phyloP scores from a whole-genome alignment of 2,888 invertebrate genomes.

The Blera fallax region DNA sequence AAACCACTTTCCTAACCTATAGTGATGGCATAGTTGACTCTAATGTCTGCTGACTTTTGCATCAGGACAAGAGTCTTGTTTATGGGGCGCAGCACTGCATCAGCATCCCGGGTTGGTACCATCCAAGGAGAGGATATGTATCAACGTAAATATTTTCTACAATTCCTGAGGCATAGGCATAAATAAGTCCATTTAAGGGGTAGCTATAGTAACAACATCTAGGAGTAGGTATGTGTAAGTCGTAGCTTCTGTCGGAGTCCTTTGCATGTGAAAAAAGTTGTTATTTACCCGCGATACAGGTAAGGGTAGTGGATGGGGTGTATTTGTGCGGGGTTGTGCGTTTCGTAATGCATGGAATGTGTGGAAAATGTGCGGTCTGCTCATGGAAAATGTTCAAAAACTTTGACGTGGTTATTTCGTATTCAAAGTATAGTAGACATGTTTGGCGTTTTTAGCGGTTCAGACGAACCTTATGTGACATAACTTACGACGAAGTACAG shows the following conservation, averaged over 20 bases:
- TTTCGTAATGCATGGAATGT: constrained; percentile 29
- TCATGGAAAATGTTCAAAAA: constrained; percentile 54
- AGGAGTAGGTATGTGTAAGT: not conserved
- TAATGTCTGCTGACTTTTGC: constrained; percentile 70
- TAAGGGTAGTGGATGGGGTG: not conserved
- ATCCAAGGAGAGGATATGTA: constrained; percentile 8
- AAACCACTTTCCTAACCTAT: constrained; percentile 61
- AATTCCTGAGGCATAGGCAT: constrained; percentile 46
- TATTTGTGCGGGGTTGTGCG: constrained; percentile 14
- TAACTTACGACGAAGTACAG: too few relatives aligned
- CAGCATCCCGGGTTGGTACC: constrained; percentile 1
- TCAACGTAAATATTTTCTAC: constrained; percentile 60
- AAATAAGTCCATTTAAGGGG: constrained; percentile 69
- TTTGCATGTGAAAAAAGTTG: constrained; percentile 41
- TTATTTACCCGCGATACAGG: constrained; percentile 15
- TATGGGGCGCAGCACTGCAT: constrained; percentile 55
- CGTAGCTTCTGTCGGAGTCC: constrained; percentile 5
- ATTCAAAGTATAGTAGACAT: not conserved
- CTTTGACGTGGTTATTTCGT: not conserved
- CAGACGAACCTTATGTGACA: not conserved
- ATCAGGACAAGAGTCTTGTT: constrained; percentile 65
- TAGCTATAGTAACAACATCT: constrained; percentile 10
- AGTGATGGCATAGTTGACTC: constrained; percentile 69
- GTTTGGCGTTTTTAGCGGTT: not conserved
- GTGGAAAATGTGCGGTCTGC: constrained; percentile 42